Evolutionary conservation across 2,888 invertebrate species (phyloP).

Genomic region (Iselma pallidipennis): DNA sequence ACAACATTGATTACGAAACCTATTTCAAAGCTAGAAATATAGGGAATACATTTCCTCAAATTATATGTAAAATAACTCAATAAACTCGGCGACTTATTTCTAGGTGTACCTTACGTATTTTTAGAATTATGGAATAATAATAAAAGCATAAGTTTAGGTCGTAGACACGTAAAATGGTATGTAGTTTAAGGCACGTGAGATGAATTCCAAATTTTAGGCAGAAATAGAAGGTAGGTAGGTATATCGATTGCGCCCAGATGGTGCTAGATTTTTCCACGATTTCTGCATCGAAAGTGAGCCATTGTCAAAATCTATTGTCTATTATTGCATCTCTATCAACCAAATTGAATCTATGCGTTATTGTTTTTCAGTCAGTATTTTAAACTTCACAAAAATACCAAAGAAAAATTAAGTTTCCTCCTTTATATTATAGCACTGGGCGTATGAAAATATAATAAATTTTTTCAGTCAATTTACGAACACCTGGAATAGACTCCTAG

Average conservation of each 20-base stretch:
- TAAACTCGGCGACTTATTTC: not conserved
- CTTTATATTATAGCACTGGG: too few species aligned
- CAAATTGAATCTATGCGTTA: too few species aligned
- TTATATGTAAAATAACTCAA: not conserved
- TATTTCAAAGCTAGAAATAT: too few species aligned
- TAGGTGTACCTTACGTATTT: not conserved
- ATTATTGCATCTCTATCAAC: too few species aligned
- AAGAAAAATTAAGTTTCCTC: too few species aligned
- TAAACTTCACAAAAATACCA: too few species aligned
- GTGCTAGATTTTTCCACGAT: not conserved
- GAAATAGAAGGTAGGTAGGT: not conserved
- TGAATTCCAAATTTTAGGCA: not conserved
- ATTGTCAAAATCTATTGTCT: too few species aligned
- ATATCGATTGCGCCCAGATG: not conserved
- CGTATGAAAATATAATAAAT: not conserved
- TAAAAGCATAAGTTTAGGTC: not conserved
- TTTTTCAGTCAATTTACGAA: not conserved
- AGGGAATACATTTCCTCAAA: not conserved
- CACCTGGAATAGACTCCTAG: not conserved
- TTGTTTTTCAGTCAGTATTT: too few species aligned
- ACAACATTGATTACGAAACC: too few species aligned
- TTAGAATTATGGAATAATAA: conserved; percentile 1
- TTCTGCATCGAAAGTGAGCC: not conserved
- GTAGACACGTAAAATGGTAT: too few species aligned
- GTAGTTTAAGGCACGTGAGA: not conserved